Evolutionary conservation across 2,797 vertebrate species (phyloP).

Genomic region (Catharus ustulatus): DNA sequence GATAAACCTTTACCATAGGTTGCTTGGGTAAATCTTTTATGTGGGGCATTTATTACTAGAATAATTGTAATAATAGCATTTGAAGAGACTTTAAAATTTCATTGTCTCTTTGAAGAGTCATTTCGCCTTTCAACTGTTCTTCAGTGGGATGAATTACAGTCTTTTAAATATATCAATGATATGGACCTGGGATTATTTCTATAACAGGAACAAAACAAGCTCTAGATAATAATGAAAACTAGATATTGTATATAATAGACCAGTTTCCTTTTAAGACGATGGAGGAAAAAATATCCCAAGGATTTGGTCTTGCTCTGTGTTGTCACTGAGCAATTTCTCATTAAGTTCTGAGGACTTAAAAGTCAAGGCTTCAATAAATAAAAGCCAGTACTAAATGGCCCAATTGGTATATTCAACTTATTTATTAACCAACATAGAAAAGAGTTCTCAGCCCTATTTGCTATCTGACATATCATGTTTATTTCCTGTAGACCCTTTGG

Average conservation of each 20-base stretch:
- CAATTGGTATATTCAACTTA: not conserved
- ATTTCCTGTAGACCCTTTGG: not conserved
- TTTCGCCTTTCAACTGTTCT: not conserved
- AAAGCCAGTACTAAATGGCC: not conserved
- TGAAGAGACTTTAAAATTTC: not conserved
- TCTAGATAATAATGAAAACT: not conserved
- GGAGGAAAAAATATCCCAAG: not conserved
- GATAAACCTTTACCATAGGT: slow-evolving; percentile 29
- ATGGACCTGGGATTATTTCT: not conserved
- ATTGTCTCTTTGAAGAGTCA: not conserved
- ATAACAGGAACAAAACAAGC: not conserved
- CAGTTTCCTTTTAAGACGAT: not conserved
- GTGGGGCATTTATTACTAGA: not conserved
- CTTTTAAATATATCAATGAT: not conserved
- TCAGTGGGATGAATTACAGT: not conserved
- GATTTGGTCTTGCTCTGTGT: not conserved
- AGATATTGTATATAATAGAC: not conserved
- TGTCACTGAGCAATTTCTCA: not conserved
- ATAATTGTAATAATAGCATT: not conserved
- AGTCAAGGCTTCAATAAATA: not conserved
- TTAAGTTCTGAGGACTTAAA: not conserved
- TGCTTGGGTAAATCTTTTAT: slow-evolving; percentile 33
- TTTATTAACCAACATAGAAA: not conserved
- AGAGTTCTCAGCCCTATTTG: not conserved
- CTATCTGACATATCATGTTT: not conserved